These are phyloP conservation scores for Urocyon cinereoargenteus DNA, from an alignment of 2,797 vertebrate genomes.

Conservation along the genomic window DNA sequence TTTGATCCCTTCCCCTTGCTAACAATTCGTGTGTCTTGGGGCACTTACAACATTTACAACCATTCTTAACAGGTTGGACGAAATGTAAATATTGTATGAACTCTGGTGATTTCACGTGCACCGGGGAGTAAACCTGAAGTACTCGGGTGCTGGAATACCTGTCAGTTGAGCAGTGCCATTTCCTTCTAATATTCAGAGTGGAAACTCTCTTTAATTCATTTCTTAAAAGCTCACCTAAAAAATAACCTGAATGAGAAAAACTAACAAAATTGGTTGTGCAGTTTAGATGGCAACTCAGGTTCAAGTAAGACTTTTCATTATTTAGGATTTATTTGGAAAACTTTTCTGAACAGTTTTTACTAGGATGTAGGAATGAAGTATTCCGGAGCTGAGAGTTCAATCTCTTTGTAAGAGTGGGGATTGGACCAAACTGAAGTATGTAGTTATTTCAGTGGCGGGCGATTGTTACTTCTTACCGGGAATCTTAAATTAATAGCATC, in stretches of 20 bases:
- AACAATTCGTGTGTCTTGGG: neutral
- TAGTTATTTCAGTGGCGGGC: neutral
- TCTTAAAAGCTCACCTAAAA: conserved; percentile 18
- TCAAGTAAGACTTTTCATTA: neutral
- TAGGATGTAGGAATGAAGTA: neutral
- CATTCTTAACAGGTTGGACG: neutral
- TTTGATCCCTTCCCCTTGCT: neutral
- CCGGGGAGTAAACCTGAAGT: conserved; percentile 4
- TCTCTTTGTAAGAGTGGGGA: neutral
- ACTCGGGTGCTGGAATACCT: neutral
- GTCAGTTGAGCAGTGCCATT: neutral
- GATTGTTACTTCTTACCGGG: neutral
- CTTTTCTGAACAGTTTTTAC: neutral
- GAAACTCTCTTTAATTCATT: conserved; percentile 39
- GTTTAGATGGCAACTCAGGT: neutral
- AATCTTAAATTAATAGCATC: conserved; percentile 11
- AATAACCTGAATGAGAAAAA: conserved; percentile 25
- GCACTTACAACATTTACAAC: neutral
- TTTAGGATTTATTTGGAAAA: conserved; percentile 57
- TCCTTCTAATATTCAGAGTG: neutral
- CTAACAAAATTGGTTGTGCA: neutral
- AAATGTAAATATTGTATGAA: neutral
- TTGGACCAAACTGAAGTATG: neutral
- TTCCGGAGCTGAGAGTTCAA: neutral
- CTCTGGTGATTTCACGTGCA: neutral